Conservation (phyloP, 2,113 vertebrate genomes). For the Pithys albifrons region DNA sequence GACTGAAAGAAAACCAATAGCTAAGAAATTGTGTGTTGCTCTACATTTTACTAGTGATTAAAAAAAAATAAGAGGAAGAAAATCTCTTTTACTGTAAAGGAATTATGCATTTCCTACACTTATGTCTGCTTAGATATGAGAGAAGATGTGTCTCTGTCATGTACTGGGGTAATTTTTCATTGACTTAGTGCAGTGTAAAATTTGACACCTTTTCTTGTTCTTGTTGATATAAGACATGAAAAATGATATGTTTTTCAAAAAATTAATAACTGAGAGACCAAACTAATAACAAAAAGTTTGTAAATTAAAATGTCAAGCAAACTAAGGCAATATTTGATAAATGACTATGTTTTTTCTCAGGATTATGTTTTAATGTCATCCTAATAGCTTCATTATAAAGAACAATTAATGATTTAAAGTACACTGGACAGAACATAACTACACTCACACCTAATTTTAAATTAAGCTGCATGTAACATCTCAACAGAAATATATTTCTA, state of each 20-base stretch:
- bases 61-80: not conserved
- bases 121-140: not conserved
- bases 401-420: constrained; percentile 34
- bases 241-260: constrained; percentile 35
- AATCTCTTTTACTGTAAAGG: not conserved
- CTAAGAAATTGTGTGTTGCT: not conserved
- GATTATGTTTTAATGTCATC: constrained; percentile 56
- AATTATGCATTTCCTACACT: not conserved
- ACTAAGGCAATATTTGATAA: constrained; percentile 28
- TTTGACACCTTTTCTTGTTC: not conserved
- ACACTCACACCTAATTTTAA: not conserved
- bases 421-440: not conserved
- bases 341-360: constrained; percentile 29
- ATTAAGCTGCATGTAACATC: not conserved
- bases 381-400: constrained; percentile 54
- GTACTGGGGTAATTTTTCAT: not conserved
- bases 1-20: not conserved
- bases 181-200: not conserved
- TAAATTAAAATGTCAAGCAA: constrained; percentile 66
- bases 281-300: constrained; percentile 50
- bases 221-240: constrained; percentile 27
- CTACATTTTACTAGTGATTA: not conserved
- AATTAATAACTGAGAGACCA: constrained; percentile 36
- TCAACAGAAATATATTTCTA: not conserved
- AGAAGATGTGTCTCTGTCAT: not conserved